Evolutionary conservation across 2,113 vertebrate species (phyloP).

Genomic region (Callocephalon fimbriatum): DNA sequence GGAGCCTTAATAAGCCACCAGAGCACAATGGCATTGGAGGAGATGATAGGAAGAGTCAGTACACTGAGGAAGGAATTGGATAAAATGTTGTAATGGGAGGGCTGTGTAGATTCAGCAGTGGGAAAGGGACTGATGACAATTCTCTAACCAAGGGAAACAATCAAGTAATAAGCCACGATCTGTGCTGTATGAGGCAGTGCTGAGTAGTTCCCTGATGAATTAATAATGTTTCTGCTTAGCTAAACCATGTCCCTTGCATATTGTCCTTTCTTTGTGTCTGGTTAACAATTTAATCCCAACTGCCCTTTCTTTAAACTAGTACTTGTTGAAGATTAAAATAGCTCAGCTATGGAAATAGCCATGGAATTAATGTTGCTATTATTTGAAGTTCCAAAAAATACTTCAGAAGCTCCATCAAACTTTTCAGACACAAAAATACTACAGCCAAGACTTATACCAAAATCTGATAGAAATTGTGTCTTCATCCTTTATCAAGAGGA

Average conservation of each 20-base stretch:
- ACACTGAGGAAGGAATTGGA: neutral
- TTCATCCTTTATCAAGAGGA: neutral
- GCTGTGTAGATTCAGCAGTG: neutral
- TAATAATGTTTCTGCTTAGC: neutral
- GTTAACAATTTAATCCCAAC: neutral
- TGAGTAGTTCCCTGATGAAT: neutral
- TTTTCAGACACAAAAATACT: neutral
- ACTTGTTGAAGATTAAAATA: neutral
- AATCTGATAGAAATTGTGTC: neutral
- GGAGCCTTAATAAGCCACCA: neutral
- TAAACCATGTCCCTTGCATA: neutral
- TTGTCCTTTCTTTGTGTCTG: neutral
- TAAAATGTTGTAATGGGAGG: neutral
- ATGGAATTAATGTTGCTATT: neutral
- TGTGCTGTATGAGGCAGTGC: neutral
- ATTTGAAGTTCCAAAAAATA: neutral
- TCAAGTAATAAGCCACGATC: neutral
- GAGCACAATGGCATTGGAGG: neutral
- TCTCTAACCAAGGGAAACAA: neutral
- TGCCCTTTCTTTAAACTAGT: neutral
- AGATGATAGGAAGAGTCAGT: neutral
- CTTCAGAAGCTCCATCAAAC: neutral
- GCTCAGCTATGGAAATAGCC: neutral
- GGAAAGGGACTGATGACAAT: neutral
- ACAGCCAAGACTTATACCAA: neutral